Evolutionary conservation across 2,113 vertebrate species (phyloP), one percentile per base, ranked within the genome.

Genomic region (Candoia aspera): DNA sequence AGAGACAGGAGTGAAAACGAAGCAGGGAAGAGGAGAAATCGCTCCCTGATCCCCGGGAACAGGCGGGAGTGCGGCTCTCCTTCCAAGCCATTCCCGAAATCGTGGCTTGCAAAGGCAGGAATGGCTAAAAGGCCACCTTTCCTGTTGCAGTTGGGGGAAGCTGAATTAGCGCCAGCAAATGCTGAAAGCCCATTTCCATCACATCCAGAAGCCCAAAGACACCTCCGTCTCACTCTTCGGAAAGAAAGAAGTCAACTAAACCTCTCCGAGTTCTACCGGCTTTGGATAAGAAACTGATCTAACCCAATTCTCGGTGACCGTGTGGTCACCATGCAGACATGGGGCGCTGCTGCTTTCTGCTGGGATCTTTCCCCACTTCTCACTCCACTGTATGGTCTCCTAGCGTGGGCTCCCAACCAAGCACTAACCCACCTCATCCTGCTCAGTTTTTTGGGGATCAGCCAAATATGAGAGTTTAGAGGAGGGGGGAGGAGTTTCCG

Each of bases 1-100:
- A 98, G 97, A 95, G 92, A 94, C 88, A 96, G 92, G 55, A 95
- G 86, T 93, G 83, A 26, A 87, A 91, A 90, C 55, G 68, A 93
- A 96, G 84, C 24, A 79, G 53, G 2, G 10, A 3, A 49, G 49
- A 49, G 49, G 96, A 95, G 97, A 93, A 98, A 15, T 15, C 24
- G 9, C 64, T 4, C 29, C 13, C 97, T 97, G 97, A 98, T 97
- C 97, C 97, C 49, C 13, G 29, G 64, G 29, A 15, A 5, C 64
- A 15, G 29, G 29, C 0, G 4, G 4, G 5, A 1, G 17, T 8
- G 49, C 15, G 0, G 17, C n/a, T 19, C 57, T 5, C 1, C 6
- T 73, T 73, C 64, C 29, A 68, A n/a, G 64, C 12, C 64, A 15
- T 33, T 68, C 68, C 6, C 11, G n/a, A 15, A 19, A 73, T 8